Evolutionary conservation across 2,797 vertebrate genomes (phyloP), one percentile per base, ranked within the genome.

Genomic region (Gadopsis marmoratus): DNA sequence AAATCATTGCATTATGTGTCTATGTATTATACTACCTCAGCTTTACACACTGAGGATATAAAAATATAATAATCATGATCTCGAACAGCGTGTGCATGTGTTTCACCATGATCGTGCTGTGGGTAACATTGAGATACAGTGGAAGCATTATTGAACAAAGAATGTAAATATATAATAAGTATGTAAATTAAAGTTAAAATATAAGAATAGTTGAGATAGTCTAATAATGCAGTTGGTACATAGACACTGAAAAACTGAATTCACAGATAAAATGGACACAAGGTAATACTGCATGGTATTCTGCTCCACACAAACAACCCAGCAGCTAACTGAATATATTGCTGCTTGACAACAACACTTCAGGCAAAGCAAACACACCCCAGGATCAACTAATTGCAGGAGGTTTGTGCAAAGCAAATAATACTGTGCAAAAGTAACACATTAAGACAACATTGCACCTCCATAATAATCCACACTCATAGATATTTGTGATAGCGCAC

Each of bases 321-420:
- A 35, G 35, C 21, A 29, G 51, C n/a, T 43, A 4, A 51, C 29
- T 58, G 21, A 51, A 69, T 23, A 17, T n/a, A 29, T 10, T 23
- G 37, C 17, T 19, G 16, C 33, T 43, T 50, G 23, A 53, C 14
- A 55, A 41, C 48, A 31, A 5, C 26, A 41, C 13, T 5, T 5
- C 4, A 45, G 45, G 6, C 8, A 45, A 31, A 19, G 4, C 13
- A 23, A 37, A 53, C 33, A 54, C 26, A 35, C 11, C 1, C 17
- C 47, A 62, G 45, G n/a, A 8, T 51, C 2, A 51, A 67, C 33
- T 39, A 37, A 12, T 11, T 13, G 48, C n/a, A 14, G 3, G 17
- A 59, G n/a, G 7, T 67, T 55, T 76, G 56, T 69, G 5, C 23
- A 29, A 19, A 9, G n/a, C 41, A 21, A 55, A 35, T 62, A 47